phyloP scores from a whole-genome alignment of 2,888 invertebrate species.

The Hirtodrosophila cameraria region DNA sequence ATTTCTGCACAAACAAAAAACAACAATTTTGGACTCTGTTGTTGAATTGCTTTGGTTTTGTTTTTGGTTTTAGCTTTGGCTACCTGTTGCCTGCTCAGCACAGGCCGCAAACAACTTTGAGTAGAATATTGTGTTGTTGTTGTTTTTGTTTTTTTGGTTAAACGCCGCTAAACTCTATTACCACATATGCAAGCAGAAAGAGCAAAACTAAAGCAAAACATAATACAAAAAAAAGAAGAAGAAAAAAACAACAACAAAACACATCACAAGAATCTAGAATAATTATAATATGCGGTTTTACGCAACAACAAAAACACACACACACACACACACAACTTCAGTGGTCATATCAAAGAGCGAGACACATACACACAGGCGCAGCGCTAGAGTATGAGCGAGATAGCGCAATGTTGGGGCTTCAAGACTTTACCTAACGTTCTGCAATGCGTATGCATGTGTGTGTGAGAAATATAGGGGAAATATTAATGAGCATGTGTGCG shows the following conservation, averaged over 20 bases:
- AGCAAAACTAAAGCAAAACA: conserved; percentile 37
- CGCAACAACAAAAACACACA: conserved; percentile 29
- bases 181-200: conserved; percentile 34
- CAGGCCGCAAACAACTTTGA: conserved; percentile 22
- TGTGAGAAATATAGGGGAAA: conserved; percentile 68
- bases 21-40: conserved; percentile 7
- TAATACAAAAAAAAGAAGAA: conserved; percentile 32
- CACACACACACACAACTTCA: conserved; percentile 33
- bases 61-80: conserved; percentile 6
- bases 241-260: conserved; percentile 19
- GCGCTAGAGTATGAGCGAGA: conserved; percentile 20
- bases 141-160: conserved; percentile 20
- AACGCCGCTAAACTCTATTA: conserved; percentile 60
- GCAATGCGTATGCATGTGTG: conserved; percentile 25
- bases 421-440: conserved; percentile 72
- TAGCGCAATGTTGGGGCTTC: conserved; percentile 45
- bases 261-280: conserved; percentile 62
- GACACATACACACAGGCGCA: conserved; percentile 8
- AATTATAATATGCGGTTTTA: conserved; percentile 67
- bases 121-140: conserved; percentile 4
- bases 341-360: conserved; percentile 21
- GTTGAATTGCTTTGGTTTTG: conserved; percentile 10
- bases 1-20: conserved; percentile 30
- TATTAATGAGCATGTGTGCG: conserved; percentile 54
- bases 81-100: conserved; percentile 44